phyloP scores from a whole-genome alignment of 2,888 invertebrate genomes.

The Limnephilus rhombicus region DNA sequence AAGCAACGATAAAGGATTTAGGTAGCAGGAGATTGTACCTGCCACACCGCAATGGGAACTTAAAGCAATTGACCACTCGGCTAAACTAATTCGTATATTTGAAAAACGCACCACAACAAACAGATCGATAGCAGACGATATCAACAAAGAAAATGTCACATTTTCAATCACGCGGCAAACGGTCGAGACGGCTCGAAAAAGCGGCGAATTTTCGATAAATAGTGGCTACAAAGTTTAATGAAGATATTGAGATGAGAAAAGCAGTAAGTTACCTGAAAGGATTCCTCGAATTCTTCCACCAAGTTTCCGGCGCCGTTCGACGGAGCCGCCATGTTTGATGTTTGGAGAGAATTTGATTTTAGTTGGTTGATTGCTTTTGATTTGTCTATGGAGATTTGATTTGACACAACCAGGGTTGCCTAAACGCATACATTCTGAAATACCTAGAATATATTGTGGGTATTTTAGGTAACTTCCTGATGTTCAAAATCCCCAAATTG shows the following conservation, averaged over 20 bases:
- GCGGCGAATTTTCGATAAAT: not conserved
- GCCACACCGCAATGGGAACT: no score
- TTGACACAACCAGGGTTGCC: not conserved
- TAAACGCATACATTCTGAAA: no score
- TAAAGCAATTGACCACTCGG: no score
- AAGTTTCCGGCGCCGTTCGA: constrained; percentile 91
- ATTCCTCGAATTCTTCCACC: constrained; percentile 94
- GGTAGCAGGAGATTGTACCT: no score
- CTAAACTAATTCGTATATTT: not conserved
- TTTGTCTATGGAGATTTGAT: not conserved
- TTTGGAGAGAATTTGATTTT: not conserved
- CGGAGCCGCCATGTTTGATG: constrained; percentile 82
- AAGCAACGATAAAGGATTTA: no score
- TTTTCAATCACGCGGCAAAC: not conserved
- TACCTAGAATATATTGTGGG: no score
- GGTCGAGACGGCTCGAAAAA: not conserved
- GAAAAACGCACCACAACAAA: not conserved
- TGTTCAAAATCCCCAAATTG: no score
- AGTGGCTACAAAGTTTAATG: not conserved
- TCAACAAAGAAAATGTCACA: constrained; percentile 23
- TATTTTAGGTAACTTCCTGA: no score
- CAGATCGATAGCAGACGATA: not conserved
- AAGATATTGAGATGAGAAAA: not conserved
- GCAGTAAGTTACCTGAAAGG: constrained; percentile 85
- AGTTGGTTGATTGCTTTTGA: not conserved